Evolutionary conservation across 2,888 invertebrate genomes (phyloP).

Genomic region (Tipula confusa): DNA sequence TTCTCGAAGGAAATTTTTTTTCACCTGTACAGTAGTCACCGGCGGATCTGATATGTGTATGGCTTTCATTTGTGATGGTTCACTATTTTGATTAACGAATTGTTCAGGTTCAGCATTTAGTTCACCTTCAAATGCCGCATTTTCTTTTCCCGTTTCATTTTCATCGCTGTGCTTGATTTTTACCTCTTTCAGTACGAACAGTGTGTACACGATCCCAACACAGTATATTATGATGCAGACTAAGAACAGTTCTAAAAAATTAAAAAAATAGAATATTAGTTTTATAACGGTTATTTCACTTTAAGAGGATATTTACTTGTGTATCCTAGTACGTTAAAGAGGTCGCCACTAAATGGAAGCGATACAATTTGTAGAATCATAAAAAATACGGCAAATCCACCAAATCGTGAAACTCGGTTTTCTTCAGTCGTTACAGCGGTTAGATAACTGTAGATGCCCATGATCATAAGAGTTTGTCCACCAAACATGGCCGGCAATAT

Average conservation of each 20-base stretch:
- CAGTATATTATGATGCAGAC: slow-evolving; percentile 44
- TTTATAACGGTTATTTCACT: neutral
- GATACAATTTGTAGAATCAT: slow-evolving; percentile 46
- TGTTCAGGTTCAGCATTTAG: neutral
- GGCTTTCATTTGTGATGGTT: neutral
- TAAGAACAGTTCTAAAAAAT: slow-evolving; percentile 43
- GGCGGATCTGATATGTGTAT: neutral
- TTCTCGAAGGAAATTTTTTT: slow-evolving; percentile 40
- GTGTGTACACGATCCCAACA: slow-evolving; percentile 45
- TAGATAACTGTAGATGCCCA: slow-evolving; percentile 49
- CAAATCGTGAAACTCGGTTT: slow-evolving; percentile 46
- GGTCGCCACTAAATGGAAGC: slow-evolving; percentile 44
- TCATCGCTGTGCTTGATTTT: slow-evolving; percentile 32
- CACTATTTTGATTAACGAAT: slow-evolving; percentile 29
- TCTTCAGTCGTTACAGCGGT: slow-evolving; percentile 47
- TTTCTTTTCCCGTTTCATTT: slow-evolving; percentile 39
- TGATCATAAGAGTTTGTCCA: slow-evolving; percentile 46
- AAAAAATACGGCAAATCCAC: slow-evolving; percentile 47
- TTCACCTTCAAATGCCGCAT: slow-evolving; percentile 35
- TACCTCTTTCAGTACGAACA: slow-evolving; percentile 46
- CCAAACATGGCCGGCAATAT: slow-evolving; percentile 48
- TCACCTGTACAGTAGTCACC: neutral
- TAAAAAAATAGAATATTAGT: neutral
- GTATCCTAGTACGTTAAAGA: slow-evolving; percentile 45
- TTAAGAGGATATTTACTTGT: slow-evolving; percentile 42